These are phyloP conservation scores for Palythoa caribaeorum DNA, from an alignment of 92 coral and sea anemone species.

Conservation along the genomic window DNA sequence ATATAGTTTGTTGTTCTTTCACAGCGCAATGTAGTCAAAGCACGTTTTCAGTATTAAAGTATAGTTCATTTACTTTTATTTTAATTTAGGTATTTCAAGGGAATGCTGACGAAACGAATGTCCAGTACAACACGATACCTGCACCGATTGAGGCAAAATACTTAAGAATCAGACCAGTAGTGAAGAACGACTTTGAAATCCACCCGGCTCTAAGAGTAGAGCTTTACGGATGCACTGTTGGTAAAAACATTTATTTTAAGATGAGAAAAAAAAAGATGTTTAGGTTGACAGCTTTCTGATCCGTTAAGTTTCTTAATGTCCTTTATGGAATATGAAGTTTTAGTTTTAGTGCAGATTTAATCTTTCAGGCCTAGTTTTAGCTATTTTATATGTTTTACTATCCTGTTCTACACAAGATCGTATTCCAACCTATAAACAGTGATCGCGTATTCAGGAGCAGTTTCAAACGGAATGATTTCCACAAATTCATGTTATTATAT, in stretches of 20 bases:
- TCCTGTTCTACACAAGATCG: no score
- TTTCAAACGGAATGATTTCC: no score
- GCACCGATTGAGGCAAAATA: constrained; percentile 64
- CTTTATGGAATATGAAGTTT: no score
- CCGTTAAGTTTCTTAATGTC: background rate
- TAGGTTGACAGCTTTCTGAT: background rate
- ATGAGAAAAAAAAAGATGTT: background rate
- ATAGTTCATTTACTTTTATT: background rate
- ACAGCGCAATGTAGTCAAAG: background rate
- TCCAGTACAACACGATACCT: constrained; percentile 61
- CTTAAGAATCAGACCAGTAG: constrained; percentile 61
- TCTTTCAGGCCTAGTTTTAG: no score
- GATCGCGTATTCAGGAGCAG: no score
- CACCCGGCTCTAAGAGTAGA: constrained; percentile 62
- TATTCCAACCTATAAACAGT: no score
- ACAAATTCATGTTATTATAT: background rate
- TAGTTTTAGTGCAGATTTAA: no score
- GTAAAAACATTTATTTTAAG: constrained; percentile 30
- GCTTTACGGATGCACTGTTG: constrained; percentile 72
- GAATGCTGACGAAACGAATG: constrained; percentile 40
- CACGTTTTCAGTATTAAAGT: background rate
- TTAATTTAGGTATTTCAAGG: constrained; percentile 61
- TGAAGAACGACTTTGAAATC: constrained; percentile 35
- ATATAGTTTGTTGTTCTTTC: background rate
- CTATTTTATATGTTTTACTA: no score